phyloP scores from a whole-genome alignment of 2,797 vertebrate species.

The Sebastes baramenuke region DNA sequence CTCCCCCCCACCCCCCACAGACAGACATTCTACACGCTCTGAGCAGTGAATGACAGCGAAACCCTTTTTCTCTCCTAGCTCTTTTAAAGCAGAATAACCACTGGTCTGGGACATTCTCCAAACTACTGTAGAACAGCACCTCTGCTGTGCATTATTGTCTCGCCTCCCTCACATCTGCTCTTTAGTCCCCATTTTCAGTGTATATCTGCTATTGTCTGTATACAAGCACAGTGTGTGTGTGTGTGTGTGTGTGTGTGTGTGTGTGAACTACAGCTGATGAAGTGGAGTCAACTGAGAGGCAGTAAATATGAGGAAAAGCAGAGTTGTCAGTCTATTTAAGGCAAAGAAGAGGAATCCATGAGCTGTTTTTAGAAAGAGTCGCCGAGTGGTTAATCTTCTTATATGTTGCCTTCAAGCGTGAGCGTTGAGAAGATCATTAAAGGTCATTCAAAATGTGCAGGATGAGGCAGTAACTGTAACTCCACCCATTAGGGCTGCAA shows the following conservation, averaged over 20 bases:
- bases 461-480: neutral
- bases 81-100: slow-evolving; percentile 59
- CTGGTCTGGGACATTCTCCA: slow-evolving; percentile 67
- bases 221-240: slow-evolving; percentile 21
- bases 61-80: slow-evolving; percentile 25
- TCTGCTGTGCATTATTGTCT: slow-evolving; percentile 64
- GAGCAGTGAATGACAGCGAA: slow-evolving; percentile 30
- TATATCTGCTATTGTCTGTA: slow-evolving; percentile 55
- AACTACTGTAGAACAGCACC: slow-evolving; percentile 52
- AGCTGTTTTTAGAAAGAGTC: slow-evolving; percentile 53
- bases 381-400: slow-evolving; percentile 55
- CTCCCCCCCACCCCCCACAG: no score
- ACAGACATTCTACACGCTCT: neutral
- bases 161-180: slow-evolving; percentile 52
- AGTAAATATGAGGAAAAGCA: neutral
- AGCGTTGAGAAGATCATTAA: neutral
- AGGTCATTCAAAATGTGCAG: neutral
- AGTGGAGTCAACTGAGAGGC: slow-evolving; percentile 11
- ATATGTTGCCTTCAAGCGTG: slow-evolving; percentile 1
- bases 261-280: slow-evolving; percentile 16
- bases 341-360: neutral
- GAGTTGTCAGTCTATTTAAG: slow-evolving; percentile 24
- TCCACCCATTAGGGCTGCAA: no score
- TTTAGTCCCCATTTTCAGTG: slow-evolving; percentile 53
- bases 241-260: slow-evolving; percentile 5